Evolutionary conservation across 2,888 invertebrate genomes (phyloP).

Genomic region (Eristalis tenax): DNA sequence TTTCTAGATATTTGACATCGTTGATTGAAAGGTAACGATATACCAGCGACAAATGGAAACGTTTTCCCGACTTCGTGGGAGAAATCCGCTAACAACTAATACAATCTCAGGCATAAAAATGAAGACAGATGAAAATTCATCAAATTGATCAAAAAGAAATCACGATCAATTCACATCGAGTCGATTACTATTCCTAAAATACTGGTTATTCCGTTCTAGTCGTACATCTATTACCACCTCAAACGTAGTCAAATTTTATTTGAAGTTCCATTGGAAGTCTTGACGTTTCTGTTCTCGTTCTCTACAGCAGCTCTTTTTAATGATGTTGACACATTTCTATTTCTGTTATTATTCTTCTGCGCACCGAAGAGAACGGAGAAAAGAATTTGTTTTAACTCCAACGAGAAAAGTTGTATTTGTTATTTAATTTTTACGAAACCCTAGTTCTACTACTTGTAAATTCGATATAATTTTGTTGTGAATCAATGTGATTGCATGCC

Average conservation of each 20-base stretch:
- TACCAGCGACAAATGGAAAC: too few species aligned
- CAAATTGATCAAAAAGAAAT: neutral
- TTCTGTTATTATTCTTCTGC: slow-evolving; percentile 39
- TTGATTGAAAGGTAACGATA: too few species aligned
- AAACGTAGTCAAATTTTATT: neutral
- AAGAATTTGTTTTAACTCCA: neutral
- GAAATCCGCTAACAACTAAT: too few species aligned
- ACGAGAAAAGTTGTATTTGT: slow-evolving; percentile 7
- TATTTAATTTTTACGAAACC: slow-evolving; percentile 14
- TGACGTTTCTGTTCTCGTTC: slow-evolving; percentile 1
- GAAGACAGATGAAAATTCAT: neutral
- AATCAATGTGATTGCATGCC: neutral
- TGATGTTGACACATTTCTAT: slow-evolving; percentile 34
- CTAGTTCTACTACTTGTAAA: slow-evolving; percentile 1
- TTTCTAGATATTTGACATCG: too few species aligned
- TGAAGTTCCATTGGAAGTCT: neutral
- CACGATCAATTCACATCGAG: neutral
- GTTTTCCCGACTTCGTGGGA: too few species aligned
- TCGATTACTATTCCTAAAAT: neutral
- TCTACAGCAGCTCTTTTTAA: neutral
- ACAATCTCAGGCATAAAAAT: too few species aligned
- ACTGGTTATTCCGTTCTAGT: neutral
- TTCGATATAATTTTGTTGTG: slow-evolving; percentile 9
- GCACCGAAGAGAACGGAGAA: slow-evolving; percentile 12
- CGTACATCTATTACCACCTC: neutral